Evolutionary conservation across 64 coral and sea anemone species (phyloP).

Genomic region (Acropora tenuis): DNA sequence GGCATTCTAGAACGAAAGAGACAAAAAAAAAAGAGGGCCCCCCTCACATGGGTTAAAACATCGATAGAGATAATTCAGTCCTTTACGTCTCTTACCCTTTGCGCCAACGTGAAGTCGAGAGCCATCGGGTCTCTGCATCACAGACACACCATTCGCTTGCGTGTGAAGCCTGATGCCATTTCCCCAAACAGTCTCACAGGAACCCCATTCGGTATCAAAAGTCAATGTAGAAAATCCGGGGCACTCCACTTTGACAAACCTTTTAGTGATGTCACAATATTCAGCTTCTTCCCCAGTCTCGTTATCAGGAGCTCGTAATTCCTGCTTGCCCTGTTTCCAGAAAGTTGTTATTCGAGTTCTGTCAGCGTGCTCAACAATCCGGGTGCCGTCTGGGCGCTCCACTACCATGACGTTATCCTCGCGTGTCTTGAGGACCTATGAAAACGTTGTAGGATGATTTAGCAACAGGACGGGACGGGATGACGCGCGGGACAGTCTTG

Average conservation of each 20-base stretch:
- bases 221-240: conserved; percentile 81
- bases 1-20: too few relatives aligned
- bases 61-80: neutral
- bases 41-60: too few relatives aligned
- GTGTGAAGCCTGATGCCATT: conserved; percentile 80
- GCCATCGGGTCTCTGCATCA: conserved; percentile 71
- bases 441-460: too few relatives aligned
- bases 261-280: conserved; percentile 45
- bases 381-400: conserved; percentile 71
- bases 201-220: conserved; percentile 73
- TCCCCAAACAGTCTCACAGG: conserved; percentile 82
- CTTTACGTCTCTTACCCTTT: conserved; percentile 70
- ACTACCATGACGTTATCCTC: conserved; percentile 94
- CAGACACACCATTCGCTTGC: conserved; percentile 72
- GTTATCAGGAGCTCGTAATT: conserved; percentile 73
- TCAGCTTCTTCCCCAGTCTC: conserved; percentile 89
- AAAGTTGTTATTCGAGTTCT: conserved; percentile 92
- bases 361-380: conserved; percentile 94
- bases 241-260: conserved; percentile 91
- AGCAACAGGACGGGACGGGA: too few relatives aligned
- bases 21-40: too few relatives aligned
- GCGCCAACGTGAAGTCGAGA: conserved; percentile 69
- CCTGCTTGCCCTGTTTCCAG: conserved; percentile 60
- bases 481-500: too few relatives aligned
- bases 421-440: conserved; percentile 79